A percentile compares a stretch with the other conserved stretches of the same genome.
Evolutionary conservation across 1,140 invertebrate genomes (phyloP).

Genomic region (Brachionus koreanus): DNA sequence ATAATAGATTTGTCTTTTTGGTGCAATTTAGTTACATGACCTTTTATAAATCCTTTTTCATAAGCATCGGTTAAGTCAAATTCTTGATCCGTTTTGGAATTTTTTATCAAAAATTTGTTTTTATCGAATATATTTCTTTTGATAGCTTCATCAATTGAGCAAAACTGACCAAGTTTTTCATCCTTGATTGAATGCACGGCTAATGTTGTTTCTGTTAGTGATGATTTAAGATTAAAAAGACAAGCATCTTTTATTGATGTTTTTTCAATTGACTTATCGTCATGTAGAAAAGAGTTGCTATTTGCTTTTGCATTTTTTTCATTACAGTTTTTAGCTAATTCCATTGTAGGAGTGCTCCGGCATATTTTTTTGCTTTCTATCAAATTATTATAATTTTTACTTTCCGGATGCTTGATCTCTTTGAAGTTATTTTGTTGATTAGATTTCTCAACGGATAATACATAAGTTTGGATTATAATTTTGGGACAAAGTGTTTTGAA

Average conservation of each 20-base stretch:
- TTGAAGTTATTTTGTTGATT: background rate
- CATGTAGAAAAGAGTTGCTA: too few species aligned
- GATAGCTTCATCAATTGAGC: conserved; percentile 27
- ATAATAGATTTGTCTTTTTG: background rate
- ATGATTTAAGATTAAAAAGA: background rate
- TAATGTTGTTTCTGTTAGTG: background rate
- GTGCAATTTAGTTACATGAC: background rate
- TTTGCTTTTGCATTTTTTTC: too few species aligned
- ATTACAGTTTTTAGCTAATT: too few species aligned
- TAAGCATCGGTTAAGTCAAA: background rate
- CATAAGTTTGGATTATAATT: conserved; percentile 1
- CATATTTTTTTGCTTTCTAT: too few species aligned
- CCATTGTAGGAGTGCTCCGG: too few species aligned
- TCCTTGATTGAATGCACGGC: conserved; percentile 19
- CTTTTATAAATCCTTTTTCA: background rate
- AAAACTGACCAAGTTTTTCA: background rate
- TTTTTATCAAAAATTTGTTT: background rate
- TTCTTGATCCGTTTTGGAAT: background rate
- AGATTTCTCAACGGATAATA: background rate
- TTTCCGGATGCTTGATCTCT: background rate
- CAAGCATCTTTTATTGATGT: background rate
- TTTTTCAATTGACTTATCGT: background rate
- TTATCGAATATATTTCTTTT: background rate
- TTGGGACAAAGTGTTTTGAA: background rate
- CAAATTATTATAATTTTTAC: too few species aligned